Evolutionary conservation across 2,888 invertebrate species (phyloP).

Genomic region (Drosophila stalkeri): DNA sequence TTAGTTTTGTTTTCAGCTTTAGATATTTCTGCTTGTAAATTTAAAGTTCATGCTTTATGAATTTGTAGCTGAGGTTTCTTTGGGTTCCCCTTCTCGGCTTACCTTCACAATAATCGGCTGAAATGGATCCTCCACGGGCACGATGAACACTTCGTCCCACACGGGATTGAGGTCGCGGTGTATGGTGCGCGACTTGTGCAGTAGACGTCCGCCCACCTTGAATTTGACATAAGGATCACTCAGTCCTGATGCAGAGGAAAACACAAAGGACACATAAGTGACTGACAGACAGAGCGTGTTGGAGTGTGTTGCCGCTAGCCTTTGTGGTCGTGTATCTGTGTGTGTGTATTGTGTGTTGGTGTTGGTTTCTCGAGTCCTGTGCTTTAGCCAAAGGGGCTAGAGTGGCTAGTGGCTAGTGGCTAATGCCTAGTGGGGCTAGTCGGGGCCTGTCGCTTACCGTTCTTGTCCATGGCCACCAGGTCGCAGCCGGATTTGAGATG

Average conservation of each 20-base stretch:
- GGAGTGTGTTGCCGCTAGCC: background rate
- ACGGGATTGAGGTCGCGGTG: slow-evolving; percentile 97
- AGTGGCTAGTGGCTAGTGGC: slow-evolving; percentile 21
- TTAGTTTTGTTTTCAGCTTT: background rate
- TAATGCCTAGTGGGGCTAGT: no score
- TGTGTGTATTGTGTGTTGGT: background rate
- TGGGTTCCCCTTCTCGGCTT: slow-evolving; percentile 50
- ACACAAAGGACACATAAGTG: slow-evolving; percentile 49
- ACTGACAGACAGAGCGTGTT: slow-evolving; percentile 21
- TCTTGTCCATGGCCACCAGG: slow-evolving; percentile 96
- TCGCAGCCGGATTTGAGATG: slow-evolving; percentile 95
- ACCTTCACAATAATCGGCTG: slow-evolving; percentile 94
- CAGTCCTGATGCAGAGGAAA: slow-evolving; percentile 88
- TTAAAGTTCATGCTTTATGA: background rate
- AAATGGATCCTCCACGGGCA: slow-evolving; percentile 96
- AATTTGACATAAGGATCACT: slow-evolving; percentile 99
- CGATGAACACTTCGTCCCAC: slow-evolving; percentile 98
- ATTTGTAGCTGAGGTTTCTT: background rate
- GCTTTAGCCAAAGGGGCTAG: background rate
- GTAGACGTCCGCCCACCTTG: slow-evolving; percentile 93
- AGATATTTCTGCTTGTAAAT: background rate
- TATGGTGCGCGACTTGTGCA: slow-evolving; percentile 97
- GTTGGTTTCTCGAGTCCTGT: background rate
- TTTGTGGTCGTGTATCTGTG: no score
- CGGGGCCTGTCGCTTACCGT: slow-evolving; percentile 90